Conservation (phyloP, 2,797 vertebrate species). For the Otolemur crassicaudatus region DNA sequence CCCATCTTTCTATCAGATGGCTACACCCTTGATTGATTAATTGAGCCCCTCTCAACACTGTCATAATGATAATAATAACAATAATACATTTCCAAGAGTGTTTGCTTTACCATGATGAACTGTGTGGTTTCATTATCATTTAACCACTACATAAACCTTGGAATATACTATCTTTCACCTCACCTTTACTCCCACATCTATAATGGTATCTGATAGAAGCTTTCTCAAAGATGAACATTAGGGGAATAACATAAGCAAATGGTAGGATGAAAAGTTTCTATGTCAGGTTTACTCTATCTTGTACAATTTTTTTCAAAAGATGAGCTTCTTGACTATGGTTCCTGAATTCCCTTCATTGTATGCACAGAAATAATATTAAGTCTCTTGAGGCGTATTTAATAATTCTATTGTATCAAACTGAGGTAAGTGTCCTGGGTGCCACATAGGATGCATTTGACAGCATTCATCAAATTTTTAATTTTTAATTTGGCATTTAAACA, state of each 20-base stretch:
- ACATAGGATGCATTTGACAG: constrained; percentile 58
- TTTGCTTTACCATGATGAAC: constrained; percentile 51
- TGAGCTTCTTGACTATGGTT: constrained; percentile 31
- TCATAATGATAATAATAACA: constrained; percentile 71
- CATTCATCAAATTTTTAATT: constrained; percentile 56
- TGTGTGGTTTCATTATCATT: constrained; percentile 47
- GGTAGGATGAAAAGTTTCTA: constrained; percentile 31
- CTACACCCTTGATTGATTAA: constrained; percentile 70
- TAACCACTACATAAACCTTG: constrained; percentile 27
- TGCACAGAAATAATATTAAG: constrained; percentile 55
- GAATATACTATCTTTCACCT: neutral
- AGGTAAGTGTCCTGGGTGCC: constrained; percentile 40
- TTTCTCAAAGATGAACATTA: constrained; percentile 55
- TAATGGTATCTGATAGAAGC: constrained; percentile 58
- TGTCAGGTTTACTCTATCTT: constrained; percentile 45
- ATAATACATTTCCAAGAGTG: constrained; percentile 64
- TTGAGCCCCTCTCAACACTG: constrained; percentile 64
- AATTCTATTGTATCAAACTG: constrained; percentile 57
- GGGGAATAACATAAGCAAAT: constrained; percentile 52
- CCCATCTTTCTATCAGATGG: constrained; percentile 69
- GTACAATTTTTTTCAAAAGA: constrained; percentile 58
- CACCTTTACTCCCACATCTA: constrained; percentile 59
- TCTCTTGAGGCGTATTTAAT: constrained; percentile 62
- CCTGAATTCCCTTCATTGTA: constrained; percentile 56
- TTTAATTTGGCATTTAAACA: constrained; percentile 67